A percentile compares a stretch with the other conserved stretches of the same genome.
Conservation (phyloP, 2,113 vertebrate species). For the Telmatochromis sp. region DNA sequence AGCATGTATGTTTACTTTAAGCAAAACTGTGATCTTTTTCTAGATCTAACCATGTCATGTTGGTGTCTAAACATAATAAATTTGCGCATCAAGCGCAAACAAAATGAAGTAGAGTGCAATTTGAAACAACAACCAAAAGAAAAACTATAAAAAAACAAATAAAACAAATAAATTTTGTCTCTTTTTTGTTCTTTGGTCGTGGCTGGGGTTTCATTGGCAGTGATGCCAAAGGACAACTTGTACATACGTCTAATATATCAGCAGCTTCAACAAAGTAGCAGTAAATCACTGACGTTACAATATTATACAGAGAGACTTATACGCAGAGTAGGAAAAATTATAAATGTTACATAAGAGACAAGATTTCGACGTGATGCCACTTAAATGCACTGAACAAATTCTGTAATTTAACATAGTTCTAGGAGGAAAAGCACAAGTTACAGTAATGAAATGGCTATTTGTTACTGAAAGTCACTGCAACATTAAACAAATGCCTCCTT, state of each 20-base stretch:
- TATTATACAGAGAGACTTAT: background rate
- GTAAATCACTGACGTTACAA: background rate
- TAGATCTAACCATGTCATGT: background rate
- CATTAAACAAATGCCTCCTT: background rate
- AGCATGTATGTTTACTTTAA: background rate
- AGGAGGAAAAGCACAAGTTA: background rate
- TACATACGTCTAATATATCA: background rate
- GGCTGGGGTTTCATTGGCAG: background rate
- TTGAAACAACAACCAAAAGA: background rate
- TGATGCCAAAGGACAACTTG: background rate
- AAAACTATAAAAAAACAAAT: background rate
- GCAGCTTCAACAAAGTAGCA: background rate
- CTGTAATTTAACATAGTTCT: background rate
- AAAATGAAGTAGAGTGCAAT: background rate
- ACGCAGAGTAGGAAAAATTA: background rate
- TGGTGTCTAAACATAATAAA: background rate
- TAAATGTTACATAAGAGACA: background rate
- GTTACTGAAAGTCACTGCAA: background rate
- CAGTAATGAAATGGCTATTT: background rate
- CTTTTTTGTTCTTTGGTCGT: rapidly evolving
- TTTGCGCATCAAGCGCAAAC: rapidly evolving
- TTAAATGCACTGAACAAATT: background rate
- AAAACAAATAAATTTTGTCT: background rate
- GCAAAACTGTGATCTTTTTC: background rate
- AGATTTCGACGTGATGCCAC: background rate